A percentile compares a stretch with the other conserved stretches of the same genome.
Evolutionary conservation across 92 coral and sea anemone genomes (phyloP).

Genomic region (Epizoanthus rinbou): DNA sequence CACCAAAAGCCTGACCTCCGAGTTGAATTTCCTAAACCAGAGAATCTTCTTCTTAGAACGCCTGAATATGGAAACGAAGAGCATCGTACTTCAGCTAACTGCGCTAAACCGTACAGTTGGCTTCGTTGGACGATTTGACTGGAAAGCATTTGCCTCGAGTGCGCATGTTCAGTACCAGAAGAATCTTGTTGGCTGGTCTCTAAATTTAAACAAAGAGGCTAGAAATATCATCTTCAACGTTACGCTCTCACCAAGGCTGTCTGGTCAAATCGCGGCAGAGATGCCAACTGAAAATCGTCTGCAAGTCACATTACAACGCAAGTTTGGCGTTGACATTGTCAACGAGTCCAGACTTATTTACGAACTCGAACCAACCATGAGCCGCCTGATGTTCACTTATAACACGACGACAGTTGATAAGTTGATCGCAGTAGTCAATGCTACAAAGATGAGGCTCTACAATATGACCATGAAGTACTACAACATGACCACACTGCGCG

Average conservation of each 20-base stretch:
- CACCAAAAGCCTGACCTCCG: conserved; percentile 74
- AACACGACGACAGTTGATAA: conserved; percentile 73
- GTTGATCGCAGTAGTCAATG: conserved; percentile 48
- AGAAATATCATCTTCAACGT: conserved; percentile 78
- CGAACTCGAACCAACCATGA: conserved; percentile 69
- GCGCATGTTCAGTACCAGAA: conserved; percentile 68
- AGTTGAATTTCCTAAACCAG: conserved; percentile 72
- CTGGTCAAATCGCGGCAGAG: conserved; percentile 84
- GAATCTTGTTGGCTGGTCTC: conserved; percentile 75
- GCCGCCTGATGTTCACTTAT: conserved; percentile 81
- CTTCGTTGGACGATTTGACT: conserved; percentile 81
- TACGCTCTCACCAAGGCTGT: conserved; percentile 71
- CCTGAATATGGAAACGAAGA: conserved; percentile 75
- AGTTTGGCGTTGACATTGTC: conserved; percentile 70
- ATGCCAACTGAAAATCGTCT: conserved; percentile 74
- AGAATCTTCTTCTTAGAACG: conserved; percentile 63
- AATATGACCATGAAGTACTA: conserved; percentile 65
- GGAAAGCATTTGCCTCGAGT: conserved; percentile 78
- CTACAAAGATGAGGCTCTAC: conserved; percentile 54
- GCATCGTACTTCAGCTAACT: conserved; percentile 56
- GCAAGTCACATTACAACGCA: conserved; percentile 77
- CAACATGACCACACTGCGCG: conserved; percentile 66
- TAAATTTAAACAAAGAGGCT: conserved; percentile 61
- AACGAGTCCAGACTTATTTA: conserved; percentile 76
- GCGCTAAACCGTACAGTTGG: conserved; percentile 73